Conservation (phyloP, 2,888 invertebrate genomes). For the Parochlus steinenii region DNA sequence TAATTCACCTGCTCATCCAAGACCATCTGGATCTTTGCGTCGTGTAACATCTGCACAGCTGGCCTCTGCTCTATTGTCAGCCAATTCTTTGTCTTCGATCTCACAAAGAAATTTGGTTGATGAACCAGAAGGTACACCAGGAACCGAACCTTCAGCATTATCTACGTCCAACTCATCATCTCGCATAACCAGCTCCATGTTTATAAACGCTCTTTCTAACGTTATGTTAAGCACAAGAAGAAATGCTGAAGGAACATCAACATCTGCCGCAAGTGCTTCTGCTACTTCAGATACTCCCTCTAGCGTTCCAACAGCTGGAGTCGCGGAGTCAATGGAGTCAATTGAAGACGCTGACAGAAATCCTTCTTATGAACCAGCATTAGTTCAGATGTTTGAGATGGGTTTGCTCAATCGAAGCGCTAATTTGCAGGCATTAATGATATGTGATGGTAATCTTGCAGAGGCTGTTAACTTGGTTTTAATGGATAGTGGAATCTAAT, state of each 20-base stretch:
- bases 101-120: constrained; percentile 25
- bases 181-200: constrained; percentile 57
- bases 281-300: constrained; percentile 14
- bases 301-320: constrained; percentile 18
- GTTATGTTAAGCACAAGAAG: constrained; percentile 34
- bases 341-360: constrained; percentile 14
- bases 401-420: constrained; percentile 70
- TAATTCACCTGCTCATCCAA: constrained; percentile 23
- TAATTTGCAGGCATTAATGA: constrained; percentile 69
- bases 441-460: constrained; percentile 66
- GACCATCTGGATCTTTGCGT: constrained; percentile 22
- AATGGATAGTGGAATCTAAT: no score
- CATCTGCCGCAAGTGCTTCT: constrained; percentile 13
- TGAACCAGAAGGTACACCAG: constrained; percentile 12
- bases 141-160: constrained; percentile 7
- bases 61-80: constrained; percentile 25
- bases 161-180: constrained; percentile 10
- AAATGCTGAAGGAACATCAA: constrained; percentile 15
- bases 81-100: constrained; percentile 28
- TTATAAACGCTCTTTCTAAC: constrained; percentile 59
- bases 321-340: constrained; percentile 14
- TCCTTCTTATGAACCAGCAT: constrained; percentile 29
- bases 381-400: constrained; percentile 77
- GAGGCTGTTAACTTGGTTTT: constrained; percentile 74
- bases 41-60: constrained; percentile 28